phyloP scores from a whole-genome alignment of 2,113 vertebrate genomes.

The Oxyura jamaicensis region DNA sequence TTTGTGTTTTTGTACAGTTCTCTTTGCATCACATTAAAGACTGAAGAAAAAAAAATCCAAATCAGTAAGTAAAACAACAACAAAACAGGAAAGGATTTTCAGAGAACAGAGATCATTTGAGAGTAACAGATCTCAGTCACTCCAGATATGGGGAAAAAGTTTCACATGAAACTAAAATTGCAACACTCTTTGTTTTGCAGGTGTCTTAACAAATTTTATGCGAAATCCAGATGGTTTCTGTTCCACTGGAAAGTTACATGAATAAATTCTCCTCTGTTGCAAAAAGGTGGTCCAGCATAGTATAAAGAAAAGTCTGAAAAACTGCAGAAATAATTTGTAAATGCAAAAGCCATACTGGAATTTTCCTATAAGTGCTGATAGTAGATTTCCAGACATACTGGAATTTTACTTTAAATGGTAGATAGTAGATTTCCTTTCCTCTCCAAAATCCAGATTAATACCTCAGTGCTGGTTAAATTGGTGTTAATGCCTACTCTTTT shows the following conservation, averaged over 20 bases:
- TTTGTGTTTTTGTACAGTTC: not conserved
- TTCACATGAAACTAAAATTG: not conserved
- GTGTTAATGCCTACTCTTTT: not conserved
- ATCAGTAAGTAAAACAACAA: too few species aligned
- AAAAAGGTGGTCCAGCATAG: not conserved
- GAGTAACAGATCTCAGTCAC: not conserved
- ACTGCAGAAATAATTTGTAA: not conserved
- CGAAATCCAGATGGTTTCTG: not conserved
- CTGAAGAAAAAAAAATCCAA: too few species aligned
- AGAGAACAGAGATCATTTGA: not conserved
- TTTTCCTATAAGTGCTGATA: too few species aligned
- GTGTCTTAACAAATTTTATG: not conserved
- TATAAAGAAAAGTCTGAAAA: not conserved
- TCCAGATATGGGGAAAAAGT: not conserved
- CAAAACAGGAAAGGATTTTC: not conserved
- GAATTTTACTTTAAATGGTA: too few species aligned
- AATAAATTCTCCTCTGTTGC: not conserved
- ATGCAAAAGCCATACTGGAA: not conserved
- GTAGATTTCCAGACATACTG: too few species aligned
- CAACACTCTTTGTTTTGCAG: not conserved
- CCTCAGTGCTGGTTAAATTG: not conserved
- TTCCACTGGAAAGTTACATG: not conserved
- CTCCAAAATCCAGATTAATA: not conserved
- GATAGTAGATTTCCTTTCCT: not conserved
- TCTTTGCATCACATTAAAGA: not conserved